phyloP scores from a whole-genome alignment of 2,888 invertebrate genomes.

The Sinodicranocentrus sp. region DNA sequence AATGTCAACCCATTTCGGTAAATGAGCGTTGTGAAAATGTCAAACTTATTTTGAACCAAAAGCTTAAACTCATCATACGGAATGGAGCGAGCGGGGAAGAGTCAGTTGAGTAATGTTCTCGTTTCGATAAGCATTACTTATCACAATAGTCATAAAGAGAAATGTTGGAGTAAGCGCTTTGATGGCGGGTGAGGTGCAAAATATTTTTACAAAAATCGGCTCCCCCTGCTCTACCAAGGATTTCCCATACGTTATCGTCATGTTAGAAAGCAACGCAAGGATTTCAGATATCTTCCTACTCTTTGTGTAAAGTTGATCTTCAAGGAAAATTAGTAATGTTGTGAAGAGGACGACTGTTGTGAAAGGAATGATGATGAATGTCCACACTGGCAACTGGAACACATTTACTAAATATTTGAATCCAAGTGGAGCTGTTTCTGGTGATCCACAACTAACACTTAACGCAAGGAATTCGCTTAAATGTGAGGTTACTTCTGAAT shows the following conservation, averaged over 20 bases:
- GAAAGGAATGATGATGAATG: neutral
- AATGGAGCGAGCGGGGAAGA: neutral
- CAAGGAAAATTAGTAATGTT: neutral
- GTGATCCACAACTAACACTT: neutral
- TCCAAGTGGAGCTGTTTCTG: neutral
- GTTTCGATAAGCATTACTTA: constrained; percentile 6
- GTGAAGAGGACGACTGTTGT: neutral
- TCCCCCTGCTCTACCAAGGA: neutral
- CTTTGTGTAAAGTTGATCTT: neutral
- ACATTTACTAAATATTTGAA: neutral
- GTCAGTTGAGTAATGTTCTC: constrained; percentile 21
- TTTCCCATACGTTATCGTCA: neutral
- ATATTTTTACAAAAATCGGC: neutral
- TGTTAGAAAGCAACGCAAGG: neutral
- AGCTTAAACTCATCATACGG: neutral
- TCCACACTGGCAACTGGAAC: neutral
- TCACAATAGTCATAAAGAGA: neutral
- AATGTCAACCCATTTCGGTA: neutral
- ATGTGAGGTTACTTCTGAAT: neutral
- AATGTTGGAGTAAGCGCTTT: neutral
- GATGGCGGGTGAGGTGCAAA: neutral
- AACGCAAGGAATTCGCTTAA: neutral
- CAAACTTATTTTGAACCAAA: neutral
- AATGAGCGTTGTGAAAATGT: constrained; percentile 17
- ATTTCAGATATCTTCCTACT: neutral